A percentile compares a stretch with the other conserved stretches of the same genome.
Conservation (phyloP, 1,140 invertebrate genomes). For the Bombus ignitus region DNA sequence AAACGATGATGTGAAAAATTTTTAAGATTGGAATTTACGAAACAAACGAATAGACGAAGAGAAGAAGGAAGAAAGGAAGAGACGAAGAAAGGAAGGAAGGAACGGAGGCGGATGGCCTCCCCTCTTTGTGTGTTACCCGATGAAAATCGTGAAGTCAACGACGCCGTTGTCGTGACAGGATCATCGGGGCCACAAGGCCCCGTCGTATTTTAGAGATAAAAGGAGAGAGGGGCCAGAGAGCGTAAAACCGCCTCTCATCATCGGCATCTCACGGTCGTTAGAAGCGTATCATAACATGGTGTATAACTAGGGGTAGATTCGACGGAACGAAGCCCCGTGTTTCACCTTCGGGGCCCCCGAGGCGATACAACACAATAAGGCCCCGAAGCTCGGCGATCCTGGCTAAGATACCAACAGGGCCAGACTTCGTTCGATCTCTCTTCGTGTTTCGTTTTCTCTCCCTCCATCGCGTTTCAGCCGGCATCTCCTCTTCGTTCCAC, state of each 20-base stretch:
- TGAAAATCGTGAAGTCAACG: conserved; percentile 8
- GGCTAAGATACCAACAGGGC: conserved; percentile 63
- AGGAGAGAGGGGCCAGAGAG: background rate
- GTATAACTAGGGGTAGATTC: conserved; percentile 71
- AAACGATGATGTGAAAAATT: no score
- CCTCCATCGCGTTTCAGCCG: conserved; percentile 21
- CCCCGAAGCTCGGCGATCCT: conserved; percentile 68
- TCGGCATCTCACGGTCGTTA: conserved; percentile 70
- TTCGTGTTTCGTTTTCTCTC: conserved; percentile 36
- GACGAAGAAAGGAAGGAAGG: background rate
- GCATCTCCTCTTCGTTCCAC: conserved; percentile 12
- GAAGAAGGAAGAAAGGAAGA: background rate
- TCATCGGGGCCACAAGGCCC: background rate
- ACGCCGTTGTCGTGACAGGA: conserved; percentile 14
- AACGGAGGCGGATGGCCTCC: background rate
- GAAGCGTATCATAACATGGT: conserved; percentile 71
- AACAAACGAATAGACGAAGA: background rate
- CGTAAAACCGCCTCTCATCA: conserved; percentile 62
- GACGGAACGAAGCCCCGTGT: conserved; percentile 60
- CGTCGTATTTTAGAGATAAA: conserved; percentile 40
- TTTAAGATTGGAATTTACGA: background rate
- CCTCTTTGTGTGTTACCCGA: background rate
- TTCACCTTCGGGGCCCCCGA: conserved; percentile 55
- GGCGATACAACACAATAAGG: conserved; percentile 73
- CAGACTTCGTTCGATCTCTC: conserved; percentile 34